These are phyloP conservation scores for Amorpha juglandis DNA, from an alignment of 2,888 invertebrate species.

Conservation along the genomic window DNA sequence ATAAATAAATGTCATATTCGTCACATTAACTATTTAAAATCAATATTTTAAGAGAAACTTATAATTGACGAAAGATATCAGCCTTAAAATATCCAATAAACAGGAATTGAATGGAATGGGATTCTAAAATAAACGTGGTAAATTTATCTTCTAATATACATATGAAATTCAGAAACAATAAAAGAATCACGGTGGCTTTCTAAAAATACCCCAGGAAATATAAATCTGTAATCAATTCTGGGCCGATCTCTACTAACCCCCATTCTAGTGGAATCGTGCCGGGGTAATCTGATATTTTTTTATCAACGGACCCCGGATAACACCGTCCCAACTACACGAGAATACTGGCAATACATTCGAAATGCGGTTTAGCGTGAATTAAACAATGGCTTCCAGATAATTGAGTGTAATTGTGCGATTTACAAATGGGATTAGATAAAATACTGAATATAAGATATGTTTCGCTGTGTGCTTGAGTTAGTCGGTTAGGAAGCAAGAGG, in stretches of 20 bases:
- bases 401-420: slow-evolving; percentile 10
- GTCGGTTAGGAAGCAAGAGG: too few relatives aligned
- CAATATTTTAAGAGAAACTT: background rate
- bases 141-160: slow-evolving; percentile 29
- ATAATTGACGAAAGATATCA: background rate
- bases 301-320: background rate
- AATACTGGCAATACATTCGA: background rate
- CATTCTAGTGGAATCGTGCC: background rate
- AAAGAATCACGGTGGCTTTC: slow-evolving; percentile 31
- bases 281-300: slow-evolving; percentile 16
- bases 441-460: background rate
- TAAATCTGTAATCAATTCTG: slow-evolving; percentile 46
- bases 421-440: background rate
- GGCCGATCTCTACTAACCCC: slow-evolving; percentile 34
- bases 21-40: background rate
- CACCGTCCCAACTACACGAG: background rate
- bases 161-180: slow-evolving; percentile 28
- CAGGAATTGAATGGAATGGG: slow-evolving; percentile 6
- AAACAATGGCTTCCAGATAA: background rate
- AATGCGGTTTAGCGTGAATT: slow-evolving; percentile 33
- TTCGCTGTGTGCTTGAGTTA: too few relatives aligned
- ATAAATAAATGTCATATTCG: too few relatives aligned
- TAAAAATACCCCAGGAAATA: slow-evolving; percentile 43
- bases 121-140: slow-evolving; percentile 25
- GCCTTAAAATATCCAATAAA: slow-evolving; percentile 13